Conservation (phyloP, 2,888 invertebrate genomes). For the Lasiommata megera region DNA sequence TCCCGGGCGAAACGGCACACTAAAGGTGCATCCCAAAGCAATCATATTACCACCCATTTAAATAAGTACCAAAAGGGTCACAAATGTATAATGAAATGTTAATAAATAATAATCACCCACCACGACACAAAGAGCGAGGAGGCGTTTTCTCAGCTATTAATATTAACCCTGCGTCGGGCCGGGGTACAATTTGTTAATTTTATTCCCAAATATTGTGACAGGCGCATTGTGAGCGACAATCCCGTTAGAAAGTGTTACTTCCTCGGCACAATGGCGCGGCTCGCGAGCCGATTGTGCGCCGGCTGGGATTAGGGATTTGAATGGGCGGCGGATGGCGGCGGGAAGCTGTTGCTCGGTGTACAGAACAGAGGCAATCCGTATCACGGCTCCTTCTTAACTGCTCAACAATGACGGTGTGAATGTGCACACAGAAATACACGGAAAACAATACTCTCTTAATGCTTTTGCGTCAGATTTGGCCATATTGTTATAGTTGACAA, state of each 20-base stretch:
- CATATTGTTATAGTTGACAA: no score
- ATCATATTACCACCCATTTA: no score
- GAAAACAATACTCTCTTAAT: no score
- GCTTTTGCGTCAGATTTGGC: no score
- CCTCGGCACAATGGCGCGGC: conserved; percentile 27
- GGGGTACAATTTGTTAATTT: conserved; percentile 27
- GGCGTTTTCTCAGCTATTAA: conserved; percentile 20
- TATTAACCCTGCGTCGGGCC: conserved; percentile 21
- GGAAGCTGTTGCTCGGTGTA: no score
- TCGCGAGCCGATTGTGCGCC: conserved; percentile 13
- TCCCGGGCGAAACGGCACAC: no score
- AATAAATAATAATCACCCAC: conserved; percentile 11
- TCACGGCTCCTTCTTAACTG: no score
- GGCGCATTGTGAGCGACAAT: conserved; percentile 21
- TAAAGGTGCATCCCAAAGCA: no score
- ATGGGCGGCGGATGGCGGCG: conserved; percentile 2
- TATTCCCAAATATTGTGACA: conserved; percentile 36
- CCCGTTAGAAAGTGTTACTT: conserved; percentile 33
- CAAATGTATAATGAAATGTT: conserved; percentile 10
- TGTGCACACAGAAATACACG: no score
- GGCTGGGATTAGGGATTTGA: conserved; percentile 4
- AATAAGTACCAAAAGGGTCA: background rate
- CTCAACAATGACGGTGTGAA: no score
- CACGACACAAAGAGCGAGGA: conserved; percentile 18
- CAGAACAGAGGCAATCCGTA: no score